Base-by-base conservation (phyloP, 2,113 vertebrate genomes). In the Varanus komodoensis region DNA sequence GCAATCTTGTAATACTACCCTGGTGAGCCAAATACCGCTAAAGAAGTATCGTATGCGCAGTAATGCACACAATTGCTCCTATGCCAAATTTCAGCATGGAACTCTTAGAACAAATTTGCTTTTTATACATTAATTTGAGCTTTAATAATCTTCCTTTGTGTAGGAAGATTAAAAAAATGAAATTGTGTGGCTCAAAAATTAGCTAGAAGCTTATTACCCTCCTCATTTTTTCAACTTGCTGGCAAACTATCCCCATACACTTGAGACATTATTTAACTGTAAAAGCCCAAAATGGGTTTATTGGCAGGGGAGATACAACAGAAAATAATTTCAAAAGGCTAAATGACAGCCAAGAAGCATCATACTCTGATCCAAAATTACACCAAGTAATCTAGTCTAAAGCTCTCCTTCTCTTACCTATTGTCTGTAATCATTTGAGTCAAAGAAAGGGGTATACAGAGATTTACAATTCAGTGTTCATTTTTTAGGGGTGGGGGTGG, bases 201-300 rank as follows among this genome's bases (percentile, higher is more conserved):
- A 84, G 64, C 44, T 29, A 17, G 67, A 84, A 69, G 14, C 67
- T 32, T 69, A 86, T 74, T 52, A 85, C 68, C 14, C 25, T 52
- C 25, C 2, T 74, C 12, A 29, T 64, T 77, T 78, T 48, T 64
- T 67, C 64, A 67, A 75, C 52, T n/a, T 77, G 34, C 73, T 54
- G 54, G 25, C 19, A 54, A 86, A 71, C 11, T 86, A 86, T 54
- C 48, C 34, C 54, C 23, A 78, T 64, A 61, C 34, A 48, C 73
- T 87, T 44, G 73, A 11, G 85, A 48, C 73, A 29, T 57, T 38
- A 87, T 61, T 78, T 78, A 78, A 87, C 54, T 78, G 25, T 64
- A 34, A 87, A 78, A 87, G 78, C 74, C 86, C 86, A 64, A 87
- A 29, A 77, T 48, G 54, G 54, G 79, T 87, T 78, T 77, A 78